These are phyloP conservation scores for Bos javanicus DNA, from an alignment of 2,113 vertebrate genomes.

Conservation along the genomic window DNA sequence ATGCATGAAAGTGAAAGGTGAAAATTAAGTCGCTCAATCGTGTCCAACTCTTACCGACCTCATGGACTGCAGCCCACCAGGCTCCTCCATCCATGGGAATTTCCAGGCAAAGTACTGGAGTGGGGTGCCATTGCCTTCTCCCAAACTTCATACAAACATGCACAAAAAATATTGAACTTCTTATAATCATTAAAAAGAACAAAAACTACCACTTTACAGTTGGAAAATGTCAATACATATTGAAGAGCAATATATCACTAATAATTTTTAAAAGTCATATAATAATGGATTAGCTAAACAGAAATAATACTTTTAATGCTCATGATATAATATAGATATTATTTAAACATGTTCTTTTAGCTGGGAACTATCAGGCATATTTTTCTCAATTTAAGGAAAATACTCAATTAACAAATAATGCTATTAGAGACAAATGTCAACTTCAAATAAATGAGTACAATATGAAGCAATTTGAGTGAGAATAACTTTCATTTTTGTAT, in stretches of 20 bases:
- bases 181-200: background rate
- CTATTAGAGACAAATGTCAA: background rate
- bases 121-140: too few species aligned
- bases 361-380: background rate
- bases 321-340: background rate
- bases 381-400: background rate
- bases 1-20: too few species aligned
- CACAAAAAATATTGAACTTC: background rate
- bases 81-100: too few species aligned
- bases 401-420: background rate
- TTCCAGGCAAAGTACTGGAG: too few species aligned
- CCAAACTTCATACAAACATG: background rate
- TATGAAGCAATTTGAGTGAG: background rate
- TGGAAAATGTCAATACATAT: background rate
- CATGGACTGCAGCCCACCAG: too few species aligned
- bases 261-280: background rate
- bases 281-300: background rate
- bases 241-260: background rate
- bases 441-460: conserved; percentile 5
- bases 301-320: background rate
- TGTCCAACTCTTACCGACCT: too few species aligned
- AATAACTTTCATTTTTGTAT: conserved; percentile 26
- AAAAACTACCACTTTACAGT: background rate
- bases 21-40: too few species aligned
- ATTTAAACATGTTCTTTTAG: background rate